phyloP scores from a whole-genome alignment of 2,113 vertebrate species.

The Eudorcas thomsonii region DNA sequence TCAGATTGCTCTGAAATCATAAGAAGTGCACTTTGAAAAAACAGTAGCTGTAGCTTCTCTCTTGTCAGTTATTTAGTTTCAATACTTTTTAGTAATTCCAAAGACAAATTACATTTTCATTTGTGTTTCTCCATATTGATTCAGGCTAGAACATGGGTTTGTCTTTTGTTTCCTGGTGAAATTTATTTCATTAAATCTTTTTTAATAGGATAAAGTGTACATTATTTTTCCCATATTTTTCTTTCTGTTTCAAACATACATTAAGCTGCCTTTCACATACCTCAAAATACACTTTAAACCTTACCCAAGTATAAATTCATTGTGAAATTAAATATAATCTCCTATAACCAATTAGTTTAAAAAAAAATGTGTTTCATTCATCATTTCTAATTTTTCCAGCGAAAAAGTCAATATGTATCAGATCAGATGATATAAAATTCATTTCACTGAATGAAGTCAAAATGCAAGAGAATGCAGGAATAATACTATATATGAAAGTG shows the following conservation, averaged over 20 bases:
- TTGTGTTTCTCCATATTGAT: neutral
- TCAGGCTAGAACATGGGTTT: neutral
- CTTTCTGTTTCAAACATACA: neutral
- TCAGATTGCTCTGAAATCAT: neutral
- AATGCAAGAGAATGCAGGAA: neutral
- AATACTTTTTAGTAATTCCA: conserved; percentile 9
- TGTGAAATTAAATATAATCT: conserved; percentile 6
- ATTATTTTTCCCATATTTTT: neutral
- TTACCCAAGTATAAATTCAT: neutral
- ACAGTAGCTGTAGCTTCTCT: neutral
- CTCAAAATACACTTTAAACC: neutral
- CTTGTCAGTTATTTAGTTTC: neutral
- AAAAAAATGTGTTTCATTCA: neutral
- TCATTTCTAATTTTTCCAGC: neutral
- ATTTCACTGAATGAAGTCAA: neutral
- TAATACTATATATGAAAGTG: neutral
- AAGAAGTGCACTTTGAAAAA: neutral
- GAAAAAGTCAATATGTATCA: neutral
- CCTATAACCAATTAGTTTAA: neutral
- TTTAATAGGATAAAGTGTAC: neutral
- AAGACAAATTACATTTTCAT: neutral
- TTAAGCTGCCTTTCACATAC: neutral
- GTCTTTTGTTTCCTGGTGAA: neutral
- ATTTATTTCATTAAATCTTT: neutral
- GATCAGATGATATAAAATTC: neutral